These are phyloP conservation scores for Lucinisca nassula DNA, from an alignment of 2,888 invertebrate genomes.

Conservation along the genomic window DNA sequence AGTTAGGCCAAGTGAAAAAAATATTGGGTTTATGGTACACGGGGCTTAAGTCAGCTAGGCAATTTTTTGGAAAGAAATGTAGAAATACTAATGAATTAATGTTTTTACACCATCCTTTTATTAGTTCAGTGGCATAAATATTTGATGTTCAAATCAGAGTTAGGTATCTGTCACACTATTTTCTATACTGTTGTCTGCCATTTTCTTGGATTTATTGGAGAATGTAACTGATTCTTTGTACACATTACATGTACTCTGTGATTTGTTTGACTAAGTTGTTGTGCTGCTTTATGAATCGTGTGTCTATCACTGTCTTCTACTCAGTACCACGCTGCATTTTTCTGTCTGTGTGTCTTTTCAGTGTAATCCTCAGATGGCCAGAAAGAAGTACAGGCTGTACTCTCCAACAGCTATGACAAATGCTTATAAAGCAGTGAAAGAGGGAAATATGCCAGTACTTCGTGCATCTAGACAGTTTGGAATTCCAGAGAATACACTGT, in stretches of 20 bases:
- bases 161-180: not conserved
- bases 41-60: not conserved
- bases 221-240: not conserved
- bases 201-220: not conserved
- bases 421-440: conserved; percentile 32
- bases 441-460: conserved; percentile 23
- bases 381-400: not conserved
- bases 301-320: too few species aligned
- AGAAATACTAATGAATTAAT: not conserved
- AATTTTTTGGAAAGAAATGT: not conserved
- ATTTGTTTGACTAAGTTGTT: too few species aligned
- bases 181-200: too few species aligned
- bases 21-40: not conserved
- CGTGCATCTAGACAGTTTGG: conserved; percentile 14
- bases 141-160: not conserved
- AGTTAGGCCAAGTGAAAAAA: not conserved
- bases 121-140: not conserved
- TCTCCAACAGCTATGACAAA: conserved; percentile 7
- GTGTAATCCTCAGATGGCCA: not conserved
- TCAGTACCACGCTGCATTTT: too few species aligned
- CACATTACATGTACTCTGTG: too few species aligned
- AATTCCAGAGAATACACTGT: conserved; percentile 21
- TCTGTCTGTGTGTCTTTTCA: conserved; percentile 10
- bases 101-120: not conserved
- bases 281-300: not conserved